A percentile compares a stretch with the other conserved stretches of the same genome.
phyloP scores from a whole-genome alignment of 2,113 vertebrate genomes.

The Origma solitaria region DNA sequence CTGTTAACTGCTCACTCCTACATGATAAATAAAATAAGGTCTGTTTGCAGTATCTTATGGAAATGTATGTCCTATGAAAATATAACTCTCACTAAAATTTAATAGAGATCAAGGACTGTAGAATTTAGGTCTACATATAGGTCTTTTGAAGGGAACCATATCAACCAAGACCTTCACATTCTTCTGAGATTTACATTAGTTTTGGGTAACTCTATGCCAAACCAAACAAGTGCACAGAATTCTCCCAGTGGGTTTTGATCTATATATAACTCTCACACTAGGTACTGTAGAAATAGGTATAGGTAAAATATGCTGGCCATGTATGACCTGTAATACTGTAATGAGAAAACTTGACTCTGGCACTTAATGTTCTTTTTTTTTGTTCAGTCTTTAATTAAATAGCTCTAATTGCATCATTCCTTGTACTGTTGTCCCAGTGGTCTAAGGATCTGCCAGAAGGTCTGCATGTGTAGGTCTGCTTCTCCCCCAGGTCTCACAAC shows the following conservation, averaged over 20 bases:
- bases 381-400: background rate
- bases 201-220: background rate
- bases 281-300: background rate
- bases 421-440: background rate
- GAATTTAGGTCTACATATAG: background rate
- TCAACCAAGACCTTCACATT: background rate
- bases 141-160: background rate
- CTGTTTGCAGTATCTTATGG: background rate
- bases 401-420: background rate
- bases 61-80: background rate
- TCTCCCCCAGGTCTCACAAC: background rate
- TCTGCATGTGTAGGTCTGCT: background rate
- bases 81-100: background rate
- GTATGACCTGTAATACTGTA: background rate
- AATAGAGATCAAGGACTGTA: accelerated
- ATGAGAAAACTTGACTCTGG: background rate
- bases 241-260: background rate
- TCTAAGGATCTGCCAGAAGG: background rate
- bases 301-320: background rate
- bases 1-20: background rate
- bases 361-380: background rate
- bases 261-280: background rate
- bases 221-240: background rate
- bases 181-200: background rate
- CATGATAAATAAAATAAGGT: background rate